Percentiles rank a stretch among this genome's conserved stretches.
Conservation (phyloP, 1,140 invertebrate species). For the Cydia strobilella region DNA sequence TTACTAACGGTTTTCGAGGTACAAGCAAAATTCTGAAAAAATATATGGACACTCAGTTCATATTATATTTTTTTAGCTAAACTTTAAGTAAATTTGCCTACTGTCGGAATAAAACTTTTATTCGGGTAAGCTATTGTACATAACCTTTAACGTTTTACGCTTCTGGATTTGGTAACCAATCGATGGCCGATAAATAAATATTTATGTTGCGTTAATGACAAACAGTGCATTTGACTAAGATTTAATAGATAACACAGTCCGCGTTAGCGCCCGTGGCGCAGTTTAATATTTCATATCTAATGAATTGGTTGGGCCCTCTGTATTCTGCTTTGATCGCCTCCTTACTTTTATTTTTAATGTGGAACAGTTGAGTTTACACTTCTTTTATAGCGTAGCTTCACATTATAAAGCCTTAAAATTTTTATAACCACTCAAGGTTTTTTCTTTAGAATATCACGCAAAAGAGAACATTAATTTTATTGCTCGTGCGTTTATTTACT, state of each 20-base stretch:
- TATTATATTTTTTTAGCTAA: too few species aligned
- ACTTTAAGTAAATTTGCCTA: too few species aligned
- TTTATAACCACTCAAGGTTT: background rate
- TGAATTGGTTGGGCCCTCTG: conserved; percentile 38
- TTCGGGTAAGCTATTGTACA: conserved; percentile 38
- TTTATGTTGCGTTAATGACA: conserved; percentile 72
- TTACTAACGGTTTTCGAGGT: too few species aligned
- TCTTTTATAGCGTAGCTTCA: background rate
- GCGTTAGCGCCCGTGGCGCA: conserved; percentile 44
- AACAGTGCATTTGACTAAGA: conserved; percentile 61
- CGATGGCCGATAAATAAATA: conserved; percentile 62
- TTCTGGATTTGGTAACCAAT: conserved; percentile 57
- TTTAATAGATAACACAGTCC: conserved; percentile 63
- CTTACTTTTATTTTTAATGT: conserved; percentile 4
- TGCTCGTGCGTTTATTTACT: background rate
- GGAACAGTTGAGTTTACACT: background rate
- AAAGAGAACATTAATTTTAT: background rate
- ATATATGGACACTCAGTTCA: too few species aligned
- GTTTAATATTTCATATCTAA: conserved; percentile 38
- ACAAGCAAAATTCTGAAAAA: too few species aligned
- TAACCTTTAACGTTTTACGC: conserved; percentile 47
- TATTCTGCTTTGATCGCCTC: background rate
- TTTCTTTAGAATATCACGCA: background rate
- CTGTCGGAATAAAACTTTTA: background rate
- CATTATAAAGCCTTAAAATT: background rate